Base-by-base conservation (phyloP, 2,113 vertebrate genomes). In the Lepus europaeus region DNA sequence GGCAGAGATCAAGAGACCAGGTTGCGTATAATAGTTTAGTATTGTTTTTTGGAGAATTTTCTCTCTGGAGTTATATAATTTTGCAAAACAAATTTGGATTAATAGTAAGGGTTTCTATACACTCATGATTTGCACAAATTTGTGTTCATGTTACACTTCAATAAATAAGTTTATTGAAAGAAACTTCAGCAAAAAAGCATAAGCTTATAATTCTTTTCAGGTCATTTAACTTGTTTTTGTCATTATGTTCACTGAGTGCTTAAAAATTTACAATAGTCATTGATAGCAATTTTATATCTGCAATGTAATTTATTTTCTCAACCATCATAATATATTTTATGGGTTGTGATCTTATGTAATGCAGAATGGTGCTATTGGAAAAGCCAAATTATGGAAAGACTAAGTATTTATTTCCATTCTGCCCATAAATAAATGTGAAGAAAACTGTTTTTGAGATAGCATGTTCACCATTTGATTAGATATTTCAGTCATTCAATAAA, bases 181-280 rank as follows among this genome's bases (percentile, higher is more conserved):
- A 89, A 87, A 39, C 6, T 20, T 0, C 23, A 80, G 59, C 23
- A 51, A 90, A 95, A 68, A 86, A 81, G 53, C 66, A 72, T 66
- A 92, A 80, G 17, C 12, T 66, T 89, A 73, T 63, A 73, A 20
- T 96, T n/a, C 27, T 6, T 93, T 81, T 78, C 25, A 76, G 22
- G 27, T 39, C 53, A 72, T 20, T 96, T 81, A 92, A 84, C 13
- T 74, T 79, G 17, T 73, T 78, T 74, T 89, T 87, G 11, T 80
- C 20, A 69, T 87, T 63, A 16, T 64, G n/a, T 64, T 9, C 12
- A 81, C 0, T 70, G 36, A 76, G 1, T 83, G 77, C 23, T 59
- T 86, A 77, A 87, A 87, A 81, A 72, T 53, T 87, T 95, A 27
- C 93, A 73, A 77, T 64, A 72, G 9, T 29, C 86, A 19, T 94